These are phyloP conservation scores for Hemithea aestivaria DNA, from an alignment of 2,888 invertebrate genomes.

Conservation along the genomic window DNA sequence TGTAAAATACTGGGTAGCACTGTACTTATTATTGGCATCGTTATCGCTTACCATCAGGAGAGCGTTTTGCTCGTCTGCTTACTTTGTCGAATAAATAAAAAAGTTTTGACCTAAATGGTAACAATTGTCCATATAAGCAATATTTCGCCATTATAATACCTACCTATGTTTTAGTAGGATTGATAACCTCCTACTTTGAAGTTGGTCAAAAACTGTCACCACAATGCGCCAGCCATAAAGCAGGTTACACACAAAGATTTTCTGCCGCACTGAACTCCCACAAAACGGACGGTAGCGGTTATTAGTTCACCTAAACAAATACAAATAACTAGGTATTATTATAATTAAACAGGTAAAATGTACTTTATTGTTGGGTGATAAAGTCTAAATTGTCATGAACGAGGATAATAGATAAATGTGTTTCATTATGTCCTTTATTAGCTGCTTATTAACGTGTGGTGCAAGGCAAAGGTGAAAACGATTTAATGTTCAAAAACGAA, in stretches of 20 bases:
- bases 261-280: constrained; percentile 8
- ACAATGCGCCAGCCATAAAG: not conserved
- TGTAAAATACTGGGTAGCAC: too few relatives aligned
- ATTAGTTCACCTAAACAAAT: constrained; percentile 68
- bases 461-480: constrained; percentile 13
- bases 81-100: too few relatives aligned
- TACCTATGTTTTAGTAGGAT: too few relatives aligned
- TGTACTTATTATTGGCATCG: too few relatives aligned
- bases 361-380: not conserved
- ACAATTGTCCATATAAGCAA: too few relatives aligned
- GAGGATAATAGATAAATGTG: constrained; percentile 16
- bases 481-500: too few relatives aligned
- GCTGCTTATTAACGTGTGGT: constrained; percentile 22
- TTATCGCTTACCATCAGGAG: too few relatives aligned
- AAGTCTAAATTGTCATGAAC: constrained; percentile 7
- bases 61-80: too few relatives aligned
- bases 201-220: too few relatives aligned
- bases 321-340: constrained; percentile 11
- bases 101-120: too few relatives aligned
- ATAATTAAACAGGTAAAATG: not conserved
- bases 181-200: too few relatives aligned
- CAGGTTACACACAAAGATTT: constrained; percentile 8
- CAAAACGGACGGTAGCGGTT: constrained; percentile 23
- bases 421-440: constrained; percentile 24
- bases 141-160: too few relatives aligned